Evolutionary conservation across 2,888 invertebrate species (phyloP).

Genomic region (Thecocarcelia acutangulata): DNA sequence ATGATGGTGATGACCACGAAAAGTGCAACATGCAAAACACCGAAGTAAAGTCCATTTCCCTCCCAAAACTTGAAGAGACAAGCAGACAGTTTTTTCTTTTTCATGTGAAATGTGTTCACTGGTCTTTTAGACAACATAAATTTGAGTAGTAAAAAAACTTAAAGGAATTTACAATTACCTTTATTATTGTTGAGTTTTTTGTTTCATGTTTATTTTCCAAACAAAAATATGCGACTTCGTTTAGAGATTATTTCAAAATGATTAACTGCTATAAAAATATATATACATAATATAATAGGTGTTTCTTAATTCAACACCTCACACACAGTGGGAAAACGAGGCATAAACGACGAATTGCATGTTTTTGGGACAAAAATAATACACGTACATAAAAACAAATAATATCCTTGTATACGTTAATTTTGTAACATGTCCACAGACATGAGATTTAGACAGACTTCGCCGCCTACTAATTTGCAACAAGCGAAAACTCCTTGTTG

Average conservation of each 20-base stretch:
- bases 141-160: not conserved
- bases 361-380: slow-evolving; percentile 7
- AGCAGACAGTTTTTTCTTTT: not conserved
- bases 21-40: slow-evolving; percentile 12
- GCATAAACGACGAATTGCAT: not conserved
- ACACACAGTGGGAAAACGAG: slow-evolving; percentile 15
- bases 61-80: not conserved
- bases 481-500: slow-evolving; percentile 43
- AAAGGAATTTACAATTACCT: slow-evolving; percentile 33
- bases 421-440: slow-evolving; percentile 41
- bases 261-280: slow-evolving; percentile 13
- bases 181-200: slow-evolving; percentile 2
- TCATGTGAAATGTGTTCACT: not conserved
- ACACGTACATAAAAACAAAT: too few relatives aligned
- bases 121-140: slow-evolving; percentile 19
- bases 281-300: slow-evolving; percentile 12
- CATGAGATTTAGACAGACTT: slow-evolving; percentile 29
- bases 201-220: slow-evolving; percentile 14
- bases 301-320: slow-evolving; percentile 55
- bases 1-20: slow-evolving; percentile 41
- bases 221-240: not conserved
- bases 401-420: slow-evolving; percentile 37
- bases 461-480: slow-evolving; percentile 59
- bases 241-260: slow-evolving; percentile 37
- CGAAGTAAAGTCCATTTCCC: not conserved